Evolutionary conservation across 2,113 vertebrate genomes (phyloP).

Genomic region (Climacteris rufus): DNA sequence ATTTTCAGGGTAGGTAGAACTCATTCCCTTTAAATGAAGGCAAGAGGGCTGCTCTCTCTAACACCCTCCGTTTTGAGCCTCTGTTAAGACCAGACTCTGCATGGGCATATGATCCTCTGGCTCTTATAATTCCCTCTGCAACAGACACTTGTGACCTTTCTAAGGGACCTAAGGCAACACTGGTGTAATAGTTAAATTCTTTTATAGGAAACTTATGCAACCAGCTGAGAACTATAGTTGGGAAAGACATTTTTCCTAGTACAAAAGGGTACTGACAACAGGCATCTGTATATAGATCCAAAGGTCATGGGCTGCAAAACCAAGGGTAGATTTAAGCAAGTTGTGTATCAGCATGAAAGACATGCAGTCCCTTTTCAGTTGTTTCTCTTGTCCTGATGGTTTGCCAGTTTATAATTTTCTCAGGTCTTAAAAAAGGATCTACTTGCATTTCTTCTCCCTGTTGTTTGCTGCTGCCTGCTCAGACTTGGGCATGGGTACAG

Average conservation of each 20-base stretch:
- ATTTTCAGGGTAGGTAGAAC: background rate
- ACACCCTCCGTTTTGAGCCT: background rate
- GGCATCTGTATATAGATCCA: conserved; percentile 24
- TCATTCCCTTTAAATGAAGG: background rate
- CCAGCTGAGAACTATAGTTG: background rate
- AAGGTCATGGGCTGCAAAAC: conserved; percentile 32
- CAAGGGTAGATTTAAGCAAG: background rate
- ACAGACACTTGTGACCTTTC: background rate
- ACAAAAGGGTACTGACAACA: conserved; percentile 15
- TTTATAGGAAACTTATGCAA: conserved; percentile 42
- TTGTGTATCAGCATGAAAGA: background rate
- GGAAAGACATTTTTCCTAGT: conserved; percentile 54
- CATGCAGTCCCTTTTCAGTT: background rate
- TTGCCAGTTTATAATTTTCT: background rate
- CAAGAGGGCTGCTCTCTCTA: background rate
- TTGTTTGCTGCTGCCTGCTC: background rate
- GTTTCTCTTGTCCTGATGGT: background rate
- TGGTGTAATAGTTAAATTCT: background rate
- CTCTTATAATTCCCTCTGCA: background rate
- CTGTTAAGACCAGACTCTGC: background rate
- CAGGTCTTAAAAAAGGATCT: background rate
- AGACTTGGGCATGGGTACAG: background rate
- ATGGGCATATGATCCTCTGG: rapidly evolving
- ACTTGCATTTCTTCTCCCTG: background rate
- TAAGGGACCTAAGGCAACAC: background rate